Base-by-base conservation (phyloP, 2,113 vertebrate genomes). In the Platysternon megacephalum region DNA sequence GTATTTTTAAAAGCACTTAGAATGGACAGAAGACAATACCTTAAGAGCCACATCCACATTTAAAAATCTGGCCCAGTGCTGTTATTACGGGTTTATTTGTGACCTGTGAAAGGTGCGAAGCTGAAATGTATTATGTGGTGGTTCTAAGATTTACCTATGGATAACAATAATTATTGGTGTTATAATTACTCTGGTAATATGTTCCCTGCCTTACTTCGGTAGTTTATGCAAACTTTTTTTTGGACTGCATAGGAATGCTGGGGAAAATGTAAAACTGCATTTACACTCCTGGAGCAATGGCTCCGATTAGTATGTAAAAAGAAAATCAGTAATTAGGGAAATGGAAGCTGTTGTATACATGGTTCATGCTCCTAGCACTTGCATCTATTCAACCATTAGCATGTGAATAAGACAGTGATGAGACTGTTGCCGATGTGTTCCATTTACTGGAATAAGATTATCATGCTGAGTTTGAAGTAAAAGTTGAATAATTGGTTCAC, bases 361-460 rank as follows among this genome's bases (percentile, higher is more conserved):
- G 82, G 91, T 86, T 91, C 74, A 29, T 19, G 55, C 35, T 76
- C 61, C 76, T 46, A 24, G 14, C 80, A 21, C 72, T 81, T 52
- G n/a, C 58, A 80, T 1, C 2, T 39, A 42, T 42, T 81, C 48
- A 78, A 11, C 82, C 76, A 42, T 86, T 81, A 68, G 14, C 48
- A 52, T 52, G 91, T 84, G 91, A 94, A 93, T 16, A 84, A 72
- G 79, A 61, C 82, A 89, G 79, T 56, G 79, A 91, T 91, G 78
- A 81, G 48, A 10, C n/a, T 65, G 52, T 53, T 84, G 42, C 35
- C 29, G 51, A 39, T 13, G 29, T 22, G 42, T 52, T 8, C n/a
- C 16, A 21, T 90, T 90, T 26, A 58, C 46, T 19, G 79, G 65
- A 53, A 28, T 78, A 61, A 79, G 26, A 88, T 89, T 81, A 78